These are phyloP conservation scores for Thryonomys swinderianus DNA, from an alignment of 2,113 vertebrate species.

Conservation along the genomic window DNA sequence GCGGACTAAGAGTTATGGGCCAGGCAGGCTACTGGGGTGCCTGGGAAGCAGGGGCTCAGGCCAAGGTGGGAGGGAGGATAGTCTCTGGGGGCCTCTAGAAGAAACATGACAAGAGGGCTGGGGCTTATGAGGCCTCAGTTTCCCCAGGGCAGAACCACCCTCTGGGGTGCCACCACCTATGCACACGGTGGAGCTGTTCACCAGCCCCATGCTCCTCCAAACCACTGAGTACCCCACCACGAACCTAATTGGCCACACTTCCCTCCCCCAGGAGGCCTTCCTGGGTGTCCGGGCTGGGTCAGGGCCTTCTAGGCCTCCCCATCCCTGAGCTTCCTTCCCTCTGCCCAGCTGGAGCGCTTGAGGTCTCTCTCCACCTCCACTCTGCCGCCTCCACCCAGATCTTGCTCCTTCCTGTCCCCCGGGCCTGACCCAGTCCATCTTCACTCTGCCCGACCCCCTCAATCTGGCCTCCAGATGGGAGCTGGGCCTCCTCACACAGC, in stretches of 20 bases:
- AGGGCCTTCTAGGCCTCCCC: background rate
- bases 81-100: background rate
- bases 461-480: slow-evolving; percentile 82
- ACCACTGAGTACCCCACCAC: background rate
- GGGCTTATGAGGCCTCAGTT: background rate
- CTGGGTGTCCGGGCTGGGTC: background rate
- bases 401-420: slow-evolving; percentile 19
- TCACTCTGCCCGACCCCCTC: slow-evolving; percentile 15
- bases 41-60: background rate
- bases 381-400: background rate
- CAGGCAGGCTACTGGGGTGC: background rate
- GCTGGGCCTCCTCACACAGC: slow-evolving; percentile 57
- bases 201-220: background rate
- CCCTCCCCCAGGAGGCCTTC: slow-evolving; percentile 24
- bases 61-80: no score
- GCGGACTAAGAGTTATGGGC: background rate
- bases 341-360: background rate
- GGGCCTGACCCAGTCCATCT: slow-evolving; percentile 59
- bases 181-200: background rate
- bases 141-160: background rate
- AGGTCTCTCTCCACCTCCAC: background rate
- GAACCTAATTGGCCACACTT: background rate
- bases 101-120: background rate
- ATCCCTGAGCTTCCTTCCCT: background rate
- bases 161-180: background rate